Conservation (phyloP, 2,888 invertebrate species). For the Sericinus montela region DNA sequence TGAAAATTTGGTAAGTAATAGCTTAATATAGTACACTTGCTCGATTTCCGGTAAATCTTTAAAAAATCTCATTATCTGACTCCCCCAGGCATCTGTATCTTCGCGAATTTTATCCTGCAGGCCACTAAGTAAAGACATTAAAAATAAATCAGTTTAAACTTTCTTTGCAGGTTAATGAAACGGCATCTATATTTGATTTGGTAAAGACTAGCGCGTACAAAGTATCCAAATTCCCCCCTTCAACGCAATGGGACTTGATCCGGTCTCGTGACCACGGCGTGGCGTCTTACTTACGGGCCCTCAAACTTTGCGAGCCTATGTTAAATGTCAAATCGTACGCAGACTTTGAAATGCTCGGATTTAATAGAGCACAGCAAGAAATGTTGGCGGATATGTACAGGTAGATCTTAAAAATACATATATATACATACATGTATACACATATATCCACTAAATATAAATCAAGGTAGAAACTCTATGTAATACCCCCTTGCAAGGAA, state of each 20-base stretch:
- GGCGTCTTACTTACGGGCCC: slow-evolving; percentile 84
- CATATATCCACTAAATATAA: too few relatives aligned
- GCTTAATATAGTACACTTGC: too few relatives aligned
- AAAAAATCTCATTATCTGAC: too few relatives aligned
- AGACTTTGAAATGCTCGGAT: slow-evolving; percentile 78
- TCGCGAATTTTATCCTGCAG: slow-evolving; percentile 57
- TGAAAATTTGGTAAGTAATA: slow-evolving; percentile 78
- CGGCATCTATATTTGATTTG: slow-evolving; percentile 80
- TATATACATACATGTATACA: too few relatives aligned
- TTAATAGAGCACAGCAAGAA: slow-evolving; percentile 78
- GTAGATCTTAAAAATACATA: slow-evolving; percentile 32
- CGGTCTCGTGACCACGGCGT: slow-evolving; percentile 89
- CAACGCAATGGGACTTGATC: slow-evolving; percentile 70
- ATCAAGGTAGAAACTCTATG: too few relatives aligned
- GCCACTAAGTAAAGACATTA: slow-evolving; percentile 37
- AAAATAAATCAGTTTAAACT: background rate
- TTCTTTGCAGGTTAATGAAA: slow-evolving; percentile 74
- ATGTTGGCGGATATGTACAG: slow-evolving; percentile 84
- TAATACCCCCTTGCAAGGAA: too few relatives aligned
- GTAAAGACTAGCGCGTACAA: slow-evolving; percentile 82
- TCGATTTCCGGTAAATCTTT: too few relatives aligned
- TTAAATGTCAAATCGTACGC: slow-evolving; percentile 73
- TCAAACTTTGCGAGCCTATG: slow-evolving; percentile 82
- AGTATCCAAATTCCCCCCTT: slow-evolving; percentile 77
- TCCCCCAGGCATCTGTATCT: too few relatives aligned